Evolutionary conservation across 2,888 invertebrate species (phyloP).

Genomic region (Brachyptera putata): DNA sequence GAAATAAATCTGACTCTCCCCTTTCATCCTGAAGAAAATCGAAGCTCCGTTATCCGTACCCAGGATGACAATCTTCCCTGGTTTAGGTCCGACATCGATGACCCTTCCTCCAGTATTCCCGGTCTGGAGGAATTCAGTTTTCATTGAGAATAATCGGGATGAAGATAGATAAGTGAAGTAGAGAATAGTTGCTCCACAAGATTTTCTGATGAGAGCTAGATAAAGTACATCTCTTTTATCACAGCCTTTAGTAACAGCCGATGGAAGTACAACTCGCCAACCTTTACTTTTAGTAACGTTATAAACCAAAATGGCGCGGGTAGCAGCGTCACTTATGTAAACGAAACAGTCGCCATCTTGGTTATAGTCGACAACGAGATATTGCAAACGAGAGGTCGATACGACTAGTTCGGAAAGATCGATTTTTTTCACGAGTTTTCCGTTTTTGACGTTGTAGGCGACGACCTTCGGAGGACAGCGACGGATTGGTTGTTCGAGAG

Average conservation of each 20-base stretch:
- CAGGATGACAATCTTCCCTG: conserved; percentile 53
- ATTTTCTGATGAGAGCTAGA: conserved; percentile 56
- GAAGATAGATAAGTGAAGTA: conserved; percentile 61
- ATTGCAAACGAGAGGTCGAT: conserved; percentile 61
- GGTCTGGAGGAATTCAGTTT: conserved; percentile 57
- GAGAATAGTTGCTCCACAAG: conserved; percentile 54
- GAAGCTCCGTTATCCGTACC: conserved; percentile 58
- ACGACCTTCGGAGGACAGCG: conserved; percentile 66
- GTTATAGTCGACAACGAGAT: conserved; percentile 63
- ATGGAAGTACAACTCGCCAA: conserved; percentile 59
- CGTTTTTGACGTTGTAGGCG: conserved; percentile 55
- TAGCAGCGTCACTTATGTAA: conserved; percentile 66
- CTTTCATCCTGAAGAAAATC: conserved; percentile 60
- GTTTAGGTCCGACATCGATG: conserved; percentile 55
- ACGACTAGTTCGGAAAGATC: conserved; percentile 57
- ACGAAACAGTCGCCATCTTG: conserved; percentile 47
- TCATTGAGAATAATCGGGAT: conserved; percentile 59
- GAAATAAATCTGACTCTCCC: conserved; percentile 57
- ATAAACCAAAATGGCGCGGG: conserved; percentile 62
- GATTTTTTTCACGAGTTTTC: conserved; percentile 56
- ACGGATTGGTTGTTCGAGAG: conserved; percentile 58
- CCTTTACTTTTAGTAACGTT: conserved; percentile 59
- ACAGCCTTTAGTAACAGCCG: conserved; percentile 49
- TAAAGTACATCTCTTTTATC: conserved; percentile 60
- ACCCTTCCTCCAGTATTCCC: conserved; percentile 54